Base-by-base conservation (phyloP, 2,888 invertebrate species). In the Drosophila aldrichi region DNA sequence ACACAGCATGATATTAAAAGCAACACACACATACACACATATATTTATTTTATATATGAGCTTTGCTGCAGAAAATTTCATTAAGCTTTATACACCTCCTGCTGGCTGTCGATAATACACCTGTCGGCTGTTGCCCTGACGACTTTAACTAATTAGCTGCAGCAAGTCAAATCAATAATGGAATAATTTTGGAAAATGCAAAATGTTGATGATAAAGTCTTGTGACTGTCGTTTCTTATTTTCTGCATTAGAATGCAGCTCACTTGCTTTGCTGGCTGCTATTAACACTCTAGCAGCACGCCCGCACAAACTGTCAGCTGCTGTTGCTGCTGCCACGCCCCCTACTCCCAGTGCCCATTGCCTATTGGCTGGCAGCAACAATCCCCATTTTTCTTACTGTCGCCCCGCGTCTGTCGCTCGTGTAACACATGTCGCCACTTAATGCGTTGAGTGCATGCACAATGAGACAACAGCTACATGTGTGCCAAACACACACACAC, bases 381-480 rank as follows among this genome's bases (percentile, higher is more conserved):
- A 36, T 38, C 12, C 25, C 20, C 56, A 16, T 57, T 57, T 46
- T 56, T 43, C 40, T 20, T 55, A 41, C 67, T 59, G 14, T 48
- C n/a, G 40, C 43, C 48, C 51, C 58, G 63, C 51, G 59, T 56
- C 55, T 66, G 83, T 69, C 71, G 82, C 61, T 81, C 57, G 57
- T 46, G 89, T 68, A 78, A 74, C 85, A 88, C 82, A 88, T 85
- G 89, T 89, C 74, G 80, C 82, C 86, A 89, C 88, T 84, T 87
- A 88, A 86, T 80, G 88, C 82, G 85, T 76, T 76, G 70, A 80
- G 76, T 82, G 89, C 88, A 89, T 89, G 74, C 88, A 80, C 74
- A 86, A 86, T 89, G 85, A 86, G 88, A 66, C 71, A 70, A 71
- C 57, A 57, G 54, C 52, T 40, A 59, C 54, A 56, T 52, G 20